Percentiles rank a stretch among this genome's conserved stretches.
These are phyloP conservation scores for Octopus bimaculoides DNA, from an alignment of 1,140 invertebrate genomes.

Conservation along the genomic window DNA sequence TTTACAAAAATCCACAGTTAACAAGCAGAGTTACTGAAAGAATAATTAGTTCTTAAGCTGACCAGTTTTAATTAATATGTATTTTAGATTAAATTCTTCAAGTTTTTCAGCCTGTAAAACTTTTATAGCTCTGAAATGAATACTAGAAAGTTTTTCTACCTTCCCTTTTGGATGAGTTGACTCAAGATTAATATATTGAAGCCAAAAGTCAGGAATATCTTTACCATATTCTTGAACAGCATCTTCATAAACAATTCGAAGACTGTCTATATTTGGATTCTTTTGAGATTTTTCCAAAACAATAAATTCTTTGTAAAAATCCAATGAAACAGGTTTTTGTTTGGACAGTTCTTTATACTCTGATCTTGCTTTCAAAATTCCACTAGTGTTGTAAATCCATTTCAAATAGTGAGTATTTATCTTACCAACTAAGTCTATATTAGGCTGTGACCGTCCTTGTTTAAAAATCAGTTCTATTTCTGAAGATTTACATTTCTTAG, in stretches of 20 bases:
- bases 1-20: too few species aligned
- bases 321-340: background rate
- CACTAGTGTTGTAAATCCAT: background rate
- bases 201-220: background rate
- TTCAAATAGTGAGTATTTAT: background rate
- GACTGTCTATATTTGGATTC: background rate
- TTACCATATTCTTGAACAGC: background rate
- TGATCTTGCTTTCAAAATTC: background rate
- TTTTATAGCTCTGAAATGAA: background rate
- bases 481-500: background rate
- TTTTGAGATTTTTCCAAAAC: background rate
- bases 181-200: constrained; percentile 4
- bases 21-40: too few species aligned
- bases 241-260: background rate
- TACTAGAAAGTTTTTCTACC: background rate
- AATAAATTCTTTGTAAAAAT: constrained; percentile 1
- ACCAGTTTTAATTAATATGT: background rate
- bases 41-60: background rate
- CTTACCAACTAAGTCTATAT: background rate
- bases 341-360: background rate
- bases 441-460: background rate
- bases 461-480: background rate
- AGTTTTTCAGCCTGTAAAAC: background rate
- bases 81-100: background rate
- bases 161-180: background rate